phyloP scores from a whole-genome alignment of 2,113 vertebrate species.

The Lasiurus cinereus region DNA sequence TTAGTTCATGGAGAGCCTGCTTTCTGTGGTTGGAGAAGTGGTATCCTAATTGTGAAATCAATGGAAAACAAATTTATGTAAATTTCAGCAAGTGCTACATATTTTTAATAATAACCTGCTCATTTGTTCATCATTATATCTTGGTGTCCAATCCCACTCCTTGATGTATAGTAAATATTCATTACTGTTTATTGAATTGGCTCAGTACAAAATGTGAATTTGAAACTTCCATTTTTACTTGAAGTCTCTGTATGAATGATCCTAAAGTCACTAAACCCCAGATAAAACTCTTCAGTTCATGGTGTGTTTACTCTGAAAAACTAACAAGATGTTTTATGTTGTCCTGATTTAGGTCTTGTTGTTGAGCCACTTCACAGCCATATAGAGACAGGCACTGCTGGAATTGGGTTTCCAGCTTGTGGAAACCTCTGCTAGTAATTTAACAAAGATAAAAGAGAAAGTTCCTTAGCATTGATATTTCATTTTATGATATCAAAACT shows the following conservation, averaged over 20 bases:
- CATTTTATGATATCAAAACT: background rate
- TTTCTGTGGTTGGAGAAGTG: background rate
- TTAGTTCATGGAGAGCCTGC: background rate
- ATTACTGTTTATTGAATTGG: background rate
- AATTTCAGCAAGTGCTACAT: background rate
- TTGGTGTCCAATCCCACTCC: background rate
- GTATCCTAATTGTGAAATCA: background rate
- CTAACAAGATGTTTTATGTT: background rate
- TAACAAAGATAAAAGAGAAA: slow-evolving; percentile 33
- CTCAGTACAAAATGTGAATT: slow-evolving; percentile 13
- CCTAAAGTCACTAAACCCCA: background rate
- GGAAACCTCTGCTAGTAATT: background rate
- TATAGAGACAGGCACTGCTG: background rate
- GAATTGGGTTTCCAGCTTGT: background rate
- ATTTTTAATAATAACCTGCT: background rate
- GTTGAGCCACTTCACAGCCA: background rate
- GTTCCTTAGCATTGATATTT: slow-evolving; percentile 25
- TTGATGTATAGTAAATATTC: background rate
- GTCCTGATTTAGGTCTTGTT: background rate
- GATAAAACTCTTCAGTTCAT: background rate
- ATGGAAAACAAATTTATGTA: background rate
- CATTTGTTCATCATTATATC: background rate
- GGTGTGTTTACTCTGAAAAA: background rate
- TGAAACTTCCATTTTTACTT: background rate
- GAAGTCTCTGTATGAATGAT: background rate